Base-by-base conservation (phyloP, 2,888 invertebrate species). In the Volucella inflata region DNA sequence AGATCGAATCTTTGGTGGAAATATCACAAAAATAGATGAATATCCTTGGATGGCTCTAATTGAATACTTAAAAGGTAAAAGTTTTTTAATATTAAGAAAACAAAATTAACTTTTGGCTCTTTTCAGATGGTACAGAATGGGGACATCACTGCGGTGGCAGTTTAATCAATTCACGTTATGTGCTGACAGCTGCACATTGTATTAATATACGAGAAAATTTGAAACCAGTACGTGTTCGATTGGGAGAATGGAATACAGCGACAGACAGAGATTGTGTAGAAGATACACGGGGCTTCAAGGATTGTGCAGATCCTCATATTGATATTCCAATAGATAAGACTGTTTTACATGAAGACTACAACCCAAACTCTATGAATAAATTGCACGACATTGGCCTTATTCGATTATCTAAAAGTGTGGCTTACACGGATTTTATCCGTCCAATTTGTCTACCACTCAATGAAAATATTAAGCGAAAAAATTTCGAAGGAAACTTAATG, bases 161-260 rank as follows among this genome's bases (percentile, higher is more conserved):
- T 0, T 91, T 96, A 14, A 95, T 96, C 55, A 91, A 89, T 62
- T 87, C 87, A 9, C 89, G 94, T 81, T 96, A 96, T 89, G 94
- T 96, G 6, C 89, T 96, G 67, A 96, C 96, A 0, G 96, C 96
- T 0, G 95, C 95, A 0, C 96, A 96, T 89, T 96, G 96, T 88
- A 92, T 96, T 30, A 94, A 94, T 89, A 93, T 93, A 48, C 95
- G 95, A 0, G 87, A 89, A 8, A 92, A 92, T 46, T 96, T 95
- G 95, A 93, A 90, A 87, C 89, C 96, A n/a, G 89, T 88, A 2
- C 89, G 89, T 4, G 91, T 91, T 10, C 90, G 92, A 3, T 83
- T 92, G 48, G 92, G 92, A 14, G 92, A 92, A 85, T 91, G 91
- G 93, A 94, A 96, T 90, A 94, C 94, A 0, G 92, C 93, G 0